Conservation (phyloP, 2,113 vertebrate species). For the Mirza zaza region DNA sequence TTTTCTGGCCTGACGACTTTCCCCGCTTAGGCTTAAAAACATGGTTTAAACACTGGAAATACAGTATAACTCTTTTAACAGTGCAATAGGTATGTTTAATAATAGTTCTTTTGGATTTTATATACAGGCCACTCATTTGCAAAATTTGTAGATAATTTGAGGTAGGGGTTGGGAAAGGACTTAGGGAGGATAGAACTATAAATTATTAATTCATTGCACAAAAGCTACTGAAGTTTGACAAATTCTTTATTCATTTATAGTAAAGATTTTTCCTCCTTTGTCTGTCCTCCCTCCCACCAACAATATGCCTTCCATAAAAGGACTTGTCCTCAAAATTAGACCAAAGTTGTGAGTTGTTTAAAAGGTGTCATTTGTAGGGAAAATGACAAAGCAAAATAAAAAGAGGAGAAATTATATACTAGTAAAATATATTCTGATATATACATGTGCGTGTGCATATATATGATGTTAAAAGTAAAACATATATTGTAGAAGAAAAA, state of each 20-base stretch:
- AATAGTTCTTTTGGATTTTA: background rate
- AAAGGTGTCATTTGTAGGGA: background rate
- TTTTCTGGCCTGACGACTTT: background rate
- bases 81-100: background rate
- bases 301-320: background rate
- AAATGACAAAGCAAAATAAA: background rate
- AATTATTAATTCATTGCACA: background rate
- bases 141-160: background rate
- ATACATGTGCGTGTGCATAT: background rate
- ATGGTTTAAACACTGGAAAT: background rate
- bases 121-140: accelerated
- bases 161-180: background rate
- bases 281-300: background rate
- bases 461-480: background rate
- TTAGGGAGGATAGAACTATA: background rate
- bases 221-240: background rate
- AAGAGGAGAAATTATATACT: background rate
- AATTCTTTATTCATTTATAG: background rate
- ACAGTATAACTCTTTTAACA: background rate
- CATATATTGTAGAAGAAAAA: background rate
- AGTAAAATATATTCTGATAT: background rate
- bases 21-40: background rate
- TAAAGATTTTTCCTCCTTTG: background rate
- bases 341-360: background rate
- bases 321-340: background rate